phyloP scores from a whole-genome alignment of 2,113 vertebrate species.

The Pterocles orientalis region DNA sequence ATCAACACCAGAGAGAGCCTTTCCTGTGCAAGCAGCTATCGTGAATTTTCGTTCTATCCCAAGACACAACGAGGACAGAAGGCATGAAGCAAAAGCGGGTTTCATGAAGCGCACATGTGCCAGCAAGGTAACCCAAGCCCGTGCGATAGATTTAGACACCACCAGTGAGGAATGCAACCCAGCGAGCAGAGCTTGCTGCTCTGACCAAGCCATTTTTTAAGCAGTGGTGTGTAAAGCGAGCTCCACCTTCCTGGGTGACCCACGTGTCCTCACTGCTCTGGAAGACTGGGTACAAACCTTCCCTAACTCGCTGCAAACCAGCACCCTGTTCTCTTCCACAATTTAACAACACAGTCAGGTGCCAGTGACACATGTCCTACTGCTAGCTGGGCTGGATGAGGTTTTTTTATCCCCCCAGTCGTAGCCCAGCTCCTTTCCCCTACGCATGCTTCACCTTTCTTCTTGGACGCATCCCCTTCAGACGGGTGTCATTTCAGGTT shows the following conservation, averaged over 20 bases:
- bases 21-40: accelerated
- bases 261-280: neutral
- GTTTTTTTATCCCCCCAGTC: neutral
- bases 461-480: neutral
- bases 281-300: too few relatives aligned
- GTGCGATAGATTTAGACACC: accelerated
- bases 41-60: neutral
- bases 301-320: neutral
- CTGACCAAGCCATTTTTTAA: neutral
- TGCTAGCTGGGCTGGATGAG: neutral
- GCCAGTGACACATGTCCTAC: accelerated
- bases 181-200: neutral
- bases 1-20: neutral
- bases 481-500: neutral
- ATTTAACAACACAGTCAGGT: neutral
- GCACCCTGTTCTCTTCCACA: neutral
- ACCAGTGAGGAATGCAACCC: neutral
- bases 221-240: neutral
- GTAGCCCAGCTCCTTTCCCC: neutral
- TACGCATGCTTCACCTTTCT: neutral
- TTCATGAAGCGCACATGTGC: neutral
- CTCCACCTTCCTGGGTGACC: neutral
- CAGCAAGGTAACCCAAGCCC: neutral
- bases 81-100: neutral
- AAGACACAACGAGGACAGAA: neutral